Evolutionary conservation across 2,888 invertebrate species (phyloP), one percentile per base, ranked within the genome.

Genomic region (Meiosimyza platycephala): DNA sequence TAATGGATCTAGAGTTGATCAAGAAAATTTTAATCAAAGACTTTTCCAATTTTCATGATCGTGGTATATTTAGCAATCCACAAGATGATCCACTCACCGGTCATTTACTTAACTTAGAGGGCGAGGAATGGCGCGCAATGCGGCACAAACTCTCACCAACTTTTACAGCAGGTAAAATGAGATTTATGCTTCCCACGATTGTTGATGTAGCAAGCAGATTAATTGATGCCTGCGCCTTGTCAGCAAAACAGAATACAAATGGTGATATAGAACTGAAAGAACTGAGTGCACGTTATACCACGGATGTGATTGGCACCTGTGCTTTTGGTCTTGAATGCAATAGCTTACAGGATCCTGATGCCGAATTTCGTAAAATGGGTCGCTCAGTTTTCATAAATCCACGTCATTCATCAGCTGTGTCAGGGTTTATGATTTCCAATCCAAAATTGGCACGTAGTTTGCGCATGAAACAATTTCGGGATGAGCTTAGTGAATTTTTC

Each of bases 81-180:
- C 70, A 76, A 12, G 80, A 80, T 48, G 87, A 87, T 78, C 86
- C 86, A 3, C 71, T 87, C 11, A 81, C 84, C 0, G 83, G 78
- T 0, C 82, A 87, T 75, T 75, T 88, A 7, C 78, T 86, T 6
- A 77, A 78, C 15, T 69, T 87, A 33, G 85, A 85, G 3, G 88
- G 88, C 2, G 80, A 83, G 2, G 83, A 86, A 64, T 90, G 90
- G 90, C 88, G 86, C 64, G 80, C 82, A 16, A 77, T 89, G 59
- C 81, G 90, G 15, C 78, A 82, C 1, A 88, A 88, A 64, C 72
- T 89, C 40, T 86, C 88, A 0, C 88, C 89, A 0, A 87, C 88
- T 0, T 90, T 90, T 69, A 88, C 88, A 1, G 85, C 88, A 0
- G 88, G 88, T 6, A 89, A 88, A 78, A 88, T 90, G 83, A 89